A percentile compares a stretch with the other conserved stretches of the same genome.
These are phyloP conservation scores for Lithophane ornitopus DNA, from an alignment of 2,888 invertebrate species.

Conservation along the genomic window DNA sequence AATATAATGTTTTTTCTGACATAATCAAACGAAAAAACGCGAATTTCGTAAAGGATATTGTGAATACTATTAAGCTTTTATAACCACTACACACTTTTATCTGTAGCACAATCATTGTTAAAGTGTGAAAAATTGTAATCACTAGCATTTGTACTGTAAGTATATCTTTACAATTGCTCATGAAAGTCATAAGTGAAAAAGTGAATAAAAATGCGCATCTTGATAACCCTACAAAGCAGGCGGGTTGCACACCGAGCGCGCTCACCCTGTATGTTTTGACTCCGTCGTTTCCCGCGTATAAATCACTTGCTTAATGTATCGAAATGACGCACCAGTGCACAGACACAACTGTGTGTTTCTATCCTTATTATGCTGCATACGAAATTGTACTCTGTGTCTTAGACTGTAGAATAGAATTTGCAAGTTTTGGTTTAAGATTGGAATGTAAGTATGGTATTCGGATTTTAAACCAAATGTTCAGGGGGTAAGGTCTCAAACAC, in stretches of 20 bases:
- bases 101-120: slow-evolving; percentile 17
- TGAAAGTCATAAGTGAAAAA: slow-evolving; percentile 41
- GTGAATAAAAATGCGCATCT: slow-evolving; percentile 43
- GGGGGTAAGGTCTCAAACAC: slow-evolving; percentile 35
- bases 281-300: slow-evolving; percentile 86
- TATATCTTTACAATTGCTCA: slow-evolving; percentile 29
- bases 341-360: slow-evolving; percentile 73
- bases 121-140: slow-evolving; percentile 40
- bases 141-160: slow-evolving; percentile 14
- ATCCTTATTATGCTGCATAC: slow-evolving; percentile 69
- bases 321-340: slow-evolving; percentile 83
- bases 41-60: background rate
- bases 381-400: slow-evolving; percentile 64
- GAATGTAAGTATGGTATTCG: background rate
- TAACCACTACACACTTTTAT: slow-evolving; percentile 4
- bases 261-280: slow-evolving; percentile 86
- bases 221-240: slow-evolving; percentile 75
- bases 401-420: slow-evolving; percentile 18
- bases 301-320: slow-evolving; percentile 90
- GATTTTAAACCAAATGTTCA: slow-evolving; percentile 23
- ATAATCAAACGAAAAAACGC: background rate
- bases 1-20: background rate
- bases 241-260: slow-evolving; percentile 69
- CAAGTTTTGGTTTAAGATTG: background rate
- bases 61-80: background rate